Base-by-base conservation (phyloP, 2,113 vertebrate species). In the Cariama cristata region DNA sequence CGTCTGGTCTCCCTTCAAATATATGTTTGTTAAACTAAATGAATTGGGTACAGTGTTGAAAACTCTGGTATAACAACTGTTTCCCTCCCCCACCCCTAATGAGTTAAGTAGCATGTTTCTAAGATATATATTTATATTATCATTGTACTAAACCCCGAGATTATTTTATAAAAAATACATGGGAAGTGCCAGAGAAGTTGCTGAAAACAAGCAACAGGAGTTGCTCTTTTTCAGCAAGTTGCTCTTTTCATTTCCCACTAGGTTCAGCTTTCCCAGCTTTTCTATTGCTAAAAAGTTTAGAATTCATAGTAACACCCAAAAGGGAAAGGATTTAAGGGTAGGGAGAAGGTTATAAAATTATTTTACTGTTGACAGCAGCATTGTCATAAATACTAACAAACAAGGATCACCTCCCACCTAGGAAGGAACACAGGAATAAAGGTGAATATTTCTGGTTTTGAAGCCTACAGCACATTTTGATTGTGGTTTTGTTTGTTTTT, bases 281-380 rank as follows among this genome's bases (percentile, higher is more conserved):
- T 67, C 42, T 74, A 8, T 30, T 92, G 73, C 58, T 88, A 81
- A 72, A 60, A 69, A 33, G 33, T 75, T 89, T 40, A 88, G 49
- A 91, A 58, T 5, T 24, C 59, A 38, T 5, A 91, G 72, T 42
- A 44, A 88, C 83, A 79, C 32, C 27, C 90, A 76, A 79, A 97
- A 97, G 93, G 95, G 90, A 97, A 96, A 95, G 81, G 83, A 97
- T 94, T 95, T 96, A 53, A 91, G 92, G 92, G 56, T 79, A 88
- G 90, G 76, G 69, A 72, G 96, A 83, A 74, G 68, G 50, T 95
- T 96, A 94, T 81, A 94, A 93, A 96, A 87, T 88, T 95, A 12
- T 30, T 96, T 97, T 97, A 93, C 98, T 97, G 74, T 71, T 96
- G 94, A 97, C 92, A 97, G 87, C 95, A 97, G 91, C 56, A 91